These are phyloP conservation scores for Psittacula cyanocephala DNA, from an alignment of 2,113 vertebrate genomes.

Conservation along the genomic window DNA sequence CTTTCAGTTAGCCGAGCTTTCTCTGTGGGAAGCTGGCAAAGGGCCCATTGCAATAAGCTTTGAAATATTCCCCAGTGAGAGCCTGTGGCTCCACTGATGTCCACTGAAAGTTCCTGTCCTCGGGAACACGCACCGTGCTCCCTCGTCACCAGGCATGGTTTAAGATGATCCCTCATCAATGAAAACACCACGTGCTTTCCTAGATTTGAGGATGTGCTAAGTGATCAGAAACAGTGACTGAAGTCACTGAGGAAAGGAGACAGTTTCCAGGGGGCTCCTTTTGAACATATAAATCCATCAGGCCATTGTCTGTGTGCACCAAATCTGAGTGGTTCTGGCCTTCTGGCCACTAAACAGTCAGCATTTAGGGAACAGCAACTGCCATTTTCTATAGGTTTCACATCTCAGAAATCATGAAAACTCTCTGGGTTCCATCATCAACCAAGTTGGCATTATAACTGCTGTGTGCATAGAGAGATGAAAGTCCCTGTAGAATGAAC, in stretches of 20 bases:
- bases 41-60: neutral
- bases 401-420: neutral
- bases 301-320: neutral
- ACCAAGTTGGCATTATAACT: neutral
- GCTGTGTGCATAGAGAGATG: neutral
- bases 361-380: neutral
- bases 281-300: neutral
- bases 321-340: neutral
- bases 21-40: conserved; percentile 20
- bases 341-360: neutral
- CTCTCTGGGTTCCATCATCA: neutral
- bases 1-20: neutral
- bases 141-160: fast-evolving
- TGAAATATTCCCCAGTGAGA: neutral
- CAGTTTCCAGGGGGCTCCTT: neutral
- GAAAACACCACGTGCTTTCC: fast-evolving
- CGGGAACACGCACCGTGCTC: no score
- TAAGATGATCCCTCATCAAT: neutral
- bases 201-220: neutral
- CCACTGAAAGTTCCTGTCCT: neutral
- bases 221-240: neutral
- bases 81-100: neutral
- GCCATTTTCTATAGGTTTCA: neutral
- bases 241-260: neutral
- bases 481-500: neutral